Evolutionary conservation across 2,797 vertebrate species (phyloP), one percentile per base, ranked within the genome.

Genomic region (Lepus townsendii): DNA sequence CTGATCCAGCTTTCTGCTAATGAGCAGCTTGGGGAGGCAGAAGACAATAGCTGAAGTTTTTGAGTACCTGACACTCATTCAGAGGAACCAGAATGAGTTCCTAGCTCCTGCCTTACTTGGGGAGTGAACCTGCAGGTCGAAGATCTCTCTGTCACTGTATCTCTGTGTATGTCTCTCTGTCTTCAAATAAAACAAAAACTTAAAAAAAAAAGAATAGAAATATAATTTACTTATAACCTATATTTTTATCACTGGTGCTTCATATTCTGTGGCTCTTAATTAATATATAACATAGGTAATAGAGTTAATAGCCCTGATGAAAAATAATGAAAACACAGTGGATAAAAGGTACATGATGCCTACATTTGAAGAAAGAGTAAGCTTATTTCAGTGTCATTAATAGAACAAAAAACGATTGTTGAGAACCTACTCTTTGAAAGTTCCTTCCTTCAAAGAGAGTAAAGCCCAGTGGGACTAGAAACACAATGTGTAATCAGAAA

Each of bases 301-400:
- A 54, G 16, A 96, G 5, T 27, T 72, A 90, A 42, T 42, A 65
- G 10, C 42, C 38, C 20, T 82, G 69, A 88, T 32, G 12, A 80
- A 19, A 80, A 91, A 80, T n/a, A 79, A 76, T 16, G 19, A 82
- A 68, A 88, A 95, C 30, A 24, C 32, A 63, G 32, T 66, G 30
- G 22, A 47, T 35, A 57, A 52, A 91, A 65, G 47, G 26, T 30
- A 76, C 2, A 79, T 26, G 26, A 13, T 30, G 63, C 65, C 32
- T 83, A 24, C 17, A 54, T 27, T 17, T 20, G 27, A 24, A 80
- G 13, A 79, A 92, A 69, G 9, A 42, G 4, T 65, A 54, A 35
- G 38, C 78, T 9, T 35, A 78, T 62, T 63, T 87, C 17, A 42
- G 10, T 83, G 19, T 68, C 32, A 38, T 24, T 22, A 62, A n/a